These are phyloP conservation scores for Podarcis muralis DNA, from an alignment of 2,113 vertebrate genomes.

Conservation along the genomic window DNA sequence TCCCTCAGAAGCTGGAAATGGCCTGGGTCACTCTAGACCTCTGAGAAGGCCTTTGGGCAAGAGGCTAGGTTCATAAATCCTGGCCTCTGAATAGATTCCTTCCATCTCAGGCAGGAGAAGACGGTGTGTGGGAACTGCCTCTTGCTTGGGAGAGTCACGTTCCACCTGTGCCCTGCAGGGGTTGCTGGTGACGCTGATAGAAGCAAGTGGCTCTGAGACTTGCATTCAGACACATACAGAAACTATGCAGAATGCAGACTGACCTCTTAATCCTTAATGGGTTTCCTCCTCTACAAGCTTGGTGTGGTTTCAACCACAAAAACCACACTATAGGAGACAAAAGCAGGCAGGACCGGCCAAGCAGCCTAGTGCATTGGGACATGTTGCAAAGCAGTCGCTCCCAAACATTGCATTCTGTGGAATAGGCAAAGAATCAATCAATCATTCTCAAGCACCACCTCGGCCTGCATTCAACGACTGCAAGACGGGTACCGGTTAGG, in stretches of 20 bases:
- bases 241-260: neutral
- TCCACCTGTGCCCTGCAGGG: conserved; percentile 35
- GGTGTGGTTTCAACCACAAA: neutral
- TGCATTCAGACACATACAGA: conserved; percentile 30
- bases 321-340: conserved; percentile 12
- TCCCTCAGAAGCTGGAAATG: no score
- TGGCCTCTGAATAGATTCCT: neutral
- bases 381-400: neutral
- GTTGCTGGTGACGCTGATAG: neutral
- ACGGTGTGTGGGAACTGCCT: neutral
- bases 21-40: no score
- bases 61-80: neutral
- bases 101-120: neutral
- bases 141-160: conserved; percentile 2
- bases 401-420: conserved; percentile 7
- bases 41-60: neutral
- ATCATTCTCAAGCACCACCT: neutral
- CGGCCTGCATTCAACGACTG: neutral
- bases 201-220: neutral
- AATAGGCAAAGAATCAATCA: neutral
- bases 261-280: neutral
- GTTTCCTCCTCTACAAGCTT: neutral
- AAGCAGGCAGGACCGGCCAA: conserved; percentile 15
- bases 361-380: conserved; percentile 1
- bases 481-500: neutral